A percentile compares a stretch with the other conserved stretches of the same genome.
Evolutionary conservation across 1,140 invertebrate genomes (phyloP).

Genomic region (Pteromalus puparum): DNA sequence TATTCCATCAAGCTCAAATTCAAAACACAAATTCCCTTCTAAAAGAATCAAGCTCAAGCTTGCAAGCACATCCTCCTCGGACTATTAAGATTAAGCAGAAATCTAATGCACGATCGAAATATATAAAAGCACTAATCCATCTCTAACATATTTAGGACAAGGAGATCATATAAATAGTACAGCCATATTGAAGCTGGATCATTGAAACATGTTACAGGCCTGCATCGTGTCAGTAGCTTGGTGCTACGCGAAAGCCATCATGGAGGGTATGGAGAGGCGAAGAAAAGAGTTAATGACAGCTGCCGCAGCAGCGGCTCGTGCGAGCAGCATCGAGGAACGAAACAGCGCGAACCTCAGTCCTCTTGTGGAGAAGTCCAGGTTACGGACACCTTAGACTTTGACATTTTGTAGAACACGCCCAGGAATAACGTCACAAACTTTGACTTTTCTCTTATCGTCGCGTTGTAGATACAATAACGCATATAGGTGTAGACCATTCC

Average conservation of each 20-base stretch:
- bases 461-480: neutral
- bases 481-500: neutral
- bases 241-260: conserved; percentile 57
- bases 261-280: conserved; percentile 54
- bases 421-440: neutral
- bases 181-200: neutral
- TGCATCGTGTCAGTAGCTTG: conserved; percentile 48
- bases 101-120: neutral
- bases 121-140: too few relatives aligned
- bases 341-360: neutral
- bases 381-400: neutral
- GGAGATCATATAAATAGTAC: too few relatives aligned
- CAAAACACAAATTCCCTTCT: too few relatives aligned
- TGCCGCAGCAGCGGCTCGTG: neutral
- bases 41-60: too few relatives aligned
- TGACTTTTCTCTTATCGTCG: neutral
- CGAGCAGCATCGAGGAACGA: neutral
- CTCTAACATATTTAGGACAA: too few relatives aligned
- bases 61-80: too few relatives aligned
- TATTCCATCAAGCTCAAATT: too few relatives aligned
- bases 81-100: too few relatives aligned
- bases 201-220: conserved; percentile 55
- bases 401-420: neutral
- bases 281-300: conserved; percentile 41
- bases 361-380: conserved; percentile 8